Conservation (phyloP, 2,113 vertebrate species). For the Apaloderma vittatum region DNA sequence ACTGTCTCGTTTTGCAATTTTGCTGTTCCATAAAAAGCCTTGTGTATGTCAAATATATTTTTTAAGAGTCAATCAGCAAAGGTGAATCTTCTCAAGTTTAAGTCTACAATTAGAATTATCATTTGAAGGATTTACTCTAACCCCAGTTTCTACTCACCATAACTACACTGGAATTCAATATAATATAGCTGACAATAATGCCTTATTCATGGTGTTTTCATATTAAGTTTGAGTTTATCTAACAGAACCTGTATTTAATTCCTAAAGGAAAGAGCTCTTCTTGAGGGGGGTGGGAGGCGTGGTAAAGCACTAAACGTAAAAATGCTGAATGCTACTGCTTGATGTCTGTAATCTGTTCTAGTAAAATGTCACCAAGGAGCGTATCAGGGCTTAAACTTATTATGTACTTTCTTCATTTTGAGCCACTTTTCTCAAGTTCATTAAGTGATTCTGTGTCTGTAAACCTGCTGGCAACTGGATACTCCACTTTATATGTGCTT, state of each 20-base stretch:
- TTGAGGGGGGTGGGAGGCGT: not conserved
- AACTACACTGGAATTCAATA: not conserved
- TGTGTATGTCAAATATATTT: not conserved
- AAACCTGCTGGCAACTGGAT: constrained; percentile 7
- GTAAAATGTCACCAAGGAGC: not conserved
- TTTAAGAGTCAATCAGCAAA: not conserved
- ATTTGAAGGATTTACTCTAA: not conserved
- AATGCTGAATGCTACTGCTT: not conserved
- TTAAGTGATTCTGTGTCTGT: not conserved
- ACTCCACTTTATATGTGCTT: not conserved
- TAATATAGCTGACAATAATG: not conserved
- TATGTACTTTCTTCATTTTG: not conserved
- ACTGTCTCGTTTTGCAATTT: not conserved
- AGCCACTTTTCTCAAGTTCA: not conserved
- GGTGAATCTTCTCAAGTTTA: not conserved
- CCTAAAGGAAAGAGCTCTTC: not conserved
- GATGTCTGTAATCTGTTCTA: not conserved
- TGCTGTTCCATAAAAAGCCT: not conserved
- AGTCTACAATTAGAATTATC: not conserved
- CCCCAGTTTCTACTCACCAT: not conserved
- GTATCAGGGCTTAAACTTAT: not conserved
- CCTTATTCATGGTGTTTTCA: not conserved
- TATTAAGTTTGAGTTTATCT: not conserved
- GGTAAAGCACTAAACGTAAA: not conserved
- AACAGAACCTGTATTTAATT: not conserved